These are phyloP conservation scores for Synanthedon andrenaeformis DNA, from an alignment of 2,888 invertebrate genomes.

Conservation along the genomic window DNA sequence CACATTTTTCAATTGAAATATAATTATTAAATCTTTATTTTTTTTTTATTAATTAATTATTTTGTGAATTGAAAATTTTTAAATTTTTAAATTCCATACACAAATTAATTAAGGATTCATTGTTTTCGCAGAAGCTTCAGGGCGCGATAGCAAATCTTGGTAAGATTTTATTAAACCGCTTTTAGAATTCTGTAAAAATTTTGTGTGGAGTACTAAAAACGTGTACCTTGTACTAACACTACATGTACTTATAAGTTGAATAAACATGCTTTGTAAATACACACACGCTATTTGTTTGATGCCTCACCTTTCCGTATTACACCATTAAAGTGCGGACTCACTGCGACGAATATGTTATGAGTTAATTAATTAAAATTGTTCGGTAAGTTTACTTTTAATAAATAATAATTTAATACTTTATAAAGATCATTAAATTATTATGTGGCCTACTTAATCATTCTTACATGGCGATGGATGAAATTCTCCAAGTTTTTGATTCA, in stretches of 20 bases:
- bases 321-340: slow-evolving; percentile 9
- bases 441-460: not conserved
- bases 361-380: slow-evolving; percentile 4
- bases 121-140: slow-evolving; percentile 15
- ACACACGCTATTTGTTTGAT: slow-evolving; percentile 42
- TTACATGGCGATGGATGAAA: no score
- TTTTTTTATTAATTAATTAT: no score
- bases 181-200: slow-evolving; percentile 27
- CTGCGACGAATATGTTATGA: not conserved
- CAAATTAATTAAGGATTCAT: slow-evolving; percentile 3
- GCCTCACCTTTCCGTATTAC: slow-evolving; percentile 35
- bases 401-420: not conserved
- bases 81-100: no score
- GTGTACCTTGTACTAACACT: slow-evolving; percentile 30
- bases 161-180: slow-evolving; percentile 21
- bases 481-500: not conserved
- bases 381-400: not conserved
- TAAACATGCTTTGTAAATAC: slow-evolving; percentile 42
- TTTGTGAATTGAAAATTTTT: no score
- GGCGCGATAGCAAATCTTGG: slow-evolving; percentile 15
- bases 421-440: not conserved
- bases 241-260: slow-evolving; percentile 35
- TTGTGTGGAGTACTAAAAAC: slow-evolving; percentile 24
- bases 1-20: no score
- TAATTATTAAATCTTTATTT: no score